Evolutionary conservation across 2,113 vertebrate species (phyloP), one percentile per base, ranked within the genome.

Genomic region (Naja naja): DNA sequence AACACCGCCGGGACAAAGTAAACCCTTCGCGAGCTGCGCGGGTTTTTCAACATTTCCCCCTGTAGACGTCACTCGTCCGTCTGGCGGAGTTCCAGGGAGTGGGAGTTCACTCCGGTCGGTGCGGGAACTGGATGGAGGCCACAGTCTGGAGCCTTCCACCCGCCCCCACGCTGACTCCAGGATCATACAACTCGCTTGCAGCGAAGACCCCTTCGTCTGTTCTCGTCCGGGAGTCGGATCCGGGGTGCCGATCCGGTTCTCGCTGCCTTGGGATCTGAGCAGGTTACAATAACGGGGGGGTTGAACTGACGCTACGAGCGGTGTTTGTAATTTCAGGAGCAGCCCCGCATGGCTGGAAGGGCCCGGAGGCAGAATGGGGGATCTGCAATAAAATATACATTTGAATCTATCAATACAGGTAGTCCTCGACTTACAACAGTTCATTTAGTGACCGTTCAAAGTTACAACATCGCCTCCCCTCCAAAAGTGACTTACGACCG

Each of bases 1-100:
- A 97, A 95, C 96, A 96, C 98, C 10, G 96, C 96, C 8, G 98
- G 97, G 10, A 95, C 98, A 64, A 98, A 98, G 97, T 98, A 98
- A 49, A 14, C 96, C 85, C 90, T 23, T 30, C 93, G 5, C 1
- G 1, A 93, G 91, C 53, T 0, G 54, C 87, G 94, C 93, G 94
- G 93, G 95, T 95, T 97, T 95, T 95, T 94, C 90, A 92, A 94
- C 95, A 94, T 49, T 47, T 9, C 7, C 92, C 94, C 90, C 58
- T 94, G 93, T 95, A 91, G 43, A 95, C 92, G 2, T 81, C 18
- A 0, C 18, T 20, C 2, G 7, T 81, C 74, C 2, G 1, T 7
- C 7, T 10, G 34, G 18, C 1, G 7, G 34, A 81, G 74, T 81
- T 16, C 0, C 18, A 0, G 34, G 34, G 2, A 39, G 2, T 3